Conservation (phyloP, 2,113 vertebrate species). For the Leptobrachium leishanense region DNA sequence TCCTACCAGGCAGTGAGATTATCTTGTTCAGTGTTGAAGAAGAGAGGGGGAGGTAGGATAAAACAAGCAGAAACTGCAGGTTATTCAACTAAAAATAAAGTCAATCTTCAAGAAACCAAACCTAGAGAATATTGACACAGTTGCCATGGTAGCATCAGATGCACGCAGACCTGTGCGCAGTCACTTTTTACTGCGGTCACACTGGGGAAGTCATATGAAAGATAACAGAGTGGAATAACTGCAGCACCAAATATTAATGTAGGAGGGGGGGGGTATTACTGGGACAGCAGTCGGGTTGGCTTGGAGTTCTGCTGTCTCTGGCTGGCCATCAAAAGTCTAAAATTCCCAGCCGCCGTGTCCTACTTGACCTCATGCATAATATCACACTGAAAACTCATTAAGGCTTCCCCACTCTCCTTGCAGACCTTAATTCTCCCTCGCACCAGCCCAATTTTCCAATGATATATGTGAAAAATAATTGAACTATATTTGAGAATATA, state of each 20-base stretch:
- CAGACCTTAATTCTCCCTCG: constrained; percentile 41
- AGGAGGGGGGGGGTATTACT: background rate
- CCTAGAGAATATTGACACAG: too few relatives aligned
- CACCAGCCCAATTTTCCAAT: constrained; percentile 39
- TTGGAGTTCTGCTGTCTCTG: background rate
- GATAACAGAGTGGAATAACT: background rate
- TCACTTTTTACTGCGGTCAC: too few relatives aligned
- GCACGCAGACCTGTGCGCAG: too few relatives aligned
- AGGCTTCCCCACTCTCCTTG: constrained; percentile 34
- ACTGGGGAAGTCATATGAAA: background rate
- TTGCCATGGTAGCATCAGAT: too few relatives aligned
- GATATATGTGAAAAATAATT: constrained; percentile 51
- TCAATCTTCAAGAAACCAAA: too few relatives aligned
- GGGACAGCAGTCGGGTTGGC: background rate
- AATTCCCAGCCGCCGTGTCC: constrained; percentile 32
- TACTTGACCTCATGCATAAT: constrained; percentile 48
- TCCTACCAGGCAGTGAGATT: too few relatives aligned
- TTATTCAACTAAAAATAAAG: too few relatives aligned
- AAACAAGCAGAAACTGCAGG: too few relatives aligned
- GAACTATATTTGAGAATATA: constrained; percentile 51
- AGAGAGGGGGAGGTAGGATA: too few relatives aligned
- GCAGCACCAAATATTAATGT: background rate
- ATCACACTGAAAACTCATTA: constrained; percentile 49
- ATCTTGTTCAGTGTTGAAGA: too few relatives aligned
- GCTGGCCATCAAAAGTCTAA: constrained; percentile 15